These are phyloP conservation scores for Drosophila bocki DNA, from an alignment of 1,140 invertebrate species.

Conservation along the genomic window DNA sequence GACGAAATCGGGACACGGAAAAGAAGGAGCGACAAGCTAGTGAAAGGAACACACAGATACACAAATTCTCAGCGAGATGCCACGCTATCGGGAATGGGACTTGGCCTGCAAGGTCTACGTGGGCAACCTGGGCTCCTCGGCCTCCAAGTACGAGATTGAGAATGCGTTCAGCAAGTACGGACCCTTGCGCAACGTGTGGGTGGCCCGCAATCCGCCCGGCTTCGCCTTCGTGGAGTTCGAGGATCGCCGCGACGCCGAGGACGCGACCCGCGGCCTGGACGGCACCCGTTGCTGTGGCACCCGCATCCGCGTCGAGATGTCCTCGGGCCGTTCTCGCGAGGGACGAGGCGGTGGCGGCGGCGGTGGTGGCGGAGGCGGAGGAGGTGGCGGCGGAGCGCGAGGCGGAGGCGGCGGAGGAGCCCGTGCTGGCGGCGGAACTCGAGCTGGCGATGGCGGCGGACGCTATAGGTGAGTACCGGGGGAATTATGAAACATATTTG, in stretches of 20 bases:
- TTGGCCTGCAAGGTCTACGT: constrained; percentile 99
- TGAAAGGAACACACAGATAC: constrained; percentile 15
- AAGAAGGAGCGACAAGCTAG: constrained; percentile 9
- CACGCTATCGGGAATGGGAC: constrained; percentile 95
- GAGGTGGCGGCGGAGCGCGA: constrained; percentile 62
- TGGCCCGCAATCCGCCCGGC: constrained; percentile 96
- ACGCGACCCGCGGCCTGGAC: constrained; percentile 97
- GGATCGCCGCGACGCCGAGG: constrained; percentile 98
- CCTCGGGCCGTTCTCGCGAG: constrained; percentile 92
- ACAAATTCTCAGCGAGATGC: constrained; percentile 85
- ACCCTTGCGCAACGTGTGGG: constrained; percentile 98
- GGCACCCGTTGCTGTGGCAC: constrained; percentile 96
- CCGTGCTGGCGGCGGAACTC: constrained; percentile 61
- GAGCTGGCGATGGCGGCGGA: constrained; percentile 69
- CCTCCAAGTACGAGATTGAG: constrained; percentile 96
- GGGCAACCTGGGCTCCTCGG: constrained; percentile 97
- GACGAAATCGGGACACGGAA: background rate
- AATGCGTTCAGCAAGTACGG: constrained; percentile 97
- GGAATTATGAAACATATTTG: constrained; percentile 43
- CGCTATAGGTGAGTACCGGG: constrained; percentile 78
- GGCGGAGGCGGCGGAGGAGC: constrained; percentile 67
- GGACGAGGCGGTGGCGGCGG: constrained; percentile 87
- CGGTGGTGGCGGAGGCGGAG: constrained; percentile 51
- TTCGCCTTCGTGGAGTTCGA: constrained; percentile 99
- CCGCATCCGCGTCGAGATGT: constrained; percentile 94